Evolutionary conservation across 2,888 invertebrate species (phyloP), one percentile per base, ranked within the genome.

Genomic region (Trissoscelio sp.): DNA sequence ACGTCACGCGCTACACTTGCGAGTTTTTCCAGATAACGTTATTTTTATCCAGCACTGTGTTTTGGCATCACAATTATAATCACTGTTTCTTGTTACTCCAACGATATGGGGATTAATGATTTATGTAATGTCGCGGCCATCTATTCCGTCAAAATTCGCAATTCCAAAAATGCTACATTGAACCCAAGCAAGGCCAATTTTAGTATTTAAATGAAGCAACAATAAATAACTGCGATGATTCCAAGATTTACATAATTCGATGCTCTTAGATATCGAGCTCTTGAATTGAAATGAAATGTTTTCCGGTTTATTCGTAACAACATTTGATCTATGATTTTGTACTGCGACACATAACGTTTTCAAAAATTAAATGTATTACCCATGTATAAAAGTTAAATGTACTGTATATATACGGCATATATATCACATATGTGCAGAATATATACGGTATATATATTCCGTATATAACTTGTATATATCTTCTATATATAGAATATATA

Each of bases 41-140:
- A 84, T 87, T 86, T 86, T 85, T 83, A 82, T 75, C 80, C 82
- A 48, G 66, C 53, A 22, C 42, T 53, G 60, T 83, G 86, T 86
- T 88, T 86, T 85, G 83, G 80, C 84, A 84, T 83, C 62, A 74
- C 81, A 85, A 86, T 86, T 86, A 85, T 85, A 85, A 85, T 85
- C 86, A 80, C 55, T 81, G 82, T 82, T 85, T 84, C 83, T 86
- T 83, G 83, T 87, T 86, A 64, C 79, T 51, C 64, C 72, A 84
- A 83, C 85, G 83, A 84, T 81, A 77, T 79, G 80, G 73, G 62
- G 80, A 86, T 85, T 84, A 81, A 83, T 86, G 83, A 84, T 84
- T 85, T 84, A 86, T 86, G 85, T 83, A 60, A 62, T 28, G 44
- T 22, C 42, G n/a, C 42, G 18, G 28, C 51, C 22, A 53, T 67